Conservation (phyloP, 2,113 vertebrate species). For the Calyptomena viridis region DNA sequence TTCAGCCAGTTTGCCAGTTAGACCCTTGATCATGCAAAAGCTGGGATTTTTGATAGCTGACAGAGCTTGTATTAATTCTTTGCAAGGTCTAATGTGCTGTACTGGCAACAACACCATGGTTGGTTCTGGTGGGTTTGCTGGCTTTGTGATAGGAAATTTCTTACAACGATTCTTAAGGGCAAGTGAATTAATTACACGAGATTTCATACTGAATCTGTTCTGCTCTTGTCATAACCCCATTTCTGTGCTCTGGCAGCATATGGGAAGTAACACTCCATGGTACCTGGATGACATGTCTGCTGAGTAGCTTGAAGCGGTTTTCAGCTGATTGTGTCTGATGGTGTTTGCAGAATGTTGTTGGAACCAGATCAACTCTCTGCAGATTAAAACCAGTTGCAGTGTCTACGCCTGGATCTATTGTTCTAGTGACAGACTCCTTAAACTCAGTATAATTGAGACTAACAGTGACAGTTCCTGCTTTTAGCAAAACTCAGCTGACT, state of each 20-base stretch:
- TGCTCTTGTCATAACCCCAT: slow-evolving; percentile 50
- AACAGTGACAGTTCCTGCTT: slow-evolving; percentile 40
- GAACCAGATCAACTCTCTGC: slow-evolving; percentile 27
- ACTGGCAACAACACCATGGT: not conserved
- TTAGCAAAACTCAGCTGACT: slow-evolving; percentile 50
- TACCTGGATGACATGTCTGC: slow-evolving; percentile 65
- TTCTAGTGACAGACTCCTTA: slow-evolving; percentile 50
- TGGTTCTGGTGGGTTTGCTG: slow-evolving; percentile 29
- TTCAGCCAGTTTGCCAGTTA: slow-evolving; percentile 5
- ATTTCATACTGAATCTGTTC: slow-evolving; percentile 48
- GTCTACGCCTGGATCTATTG: slow-evolving; percentile 28
- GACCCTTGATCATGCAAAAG: not conserved
- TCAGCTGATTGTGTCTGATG: slow-evolving; percentile 55
- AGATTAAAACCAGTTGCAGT: slow-evolving; percentile 55
- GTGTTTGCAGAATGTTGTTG: slow-evolving; percentile 15
- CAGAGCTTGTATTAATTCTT: slow-evolving; percentile 16
- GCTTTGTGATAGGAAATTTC: slow-evolving; percentile 1
- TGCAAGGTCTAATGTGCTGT: slow-evolving; percentile 24
- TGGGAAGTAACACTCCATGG: slow-evolving; percentile 48
- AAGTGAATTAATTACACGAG: slow-evolving; percentile 45
- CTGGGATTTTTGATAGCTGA: slow-evolving; percentile 19
- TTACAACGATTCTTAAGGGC: slow-evolving; percentile 5
- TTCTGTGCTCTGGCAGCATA: slow-evolving; percentile 44
- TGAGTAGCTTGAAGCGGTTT: slow-evolving; percentile 45
- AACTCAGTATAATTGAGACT: slow-evolving; percentile 21